Evolutionary conservation across 2,888 invertebrate species (phyloP).

Genomic region (Megalurothrips usitatus): DNA sequence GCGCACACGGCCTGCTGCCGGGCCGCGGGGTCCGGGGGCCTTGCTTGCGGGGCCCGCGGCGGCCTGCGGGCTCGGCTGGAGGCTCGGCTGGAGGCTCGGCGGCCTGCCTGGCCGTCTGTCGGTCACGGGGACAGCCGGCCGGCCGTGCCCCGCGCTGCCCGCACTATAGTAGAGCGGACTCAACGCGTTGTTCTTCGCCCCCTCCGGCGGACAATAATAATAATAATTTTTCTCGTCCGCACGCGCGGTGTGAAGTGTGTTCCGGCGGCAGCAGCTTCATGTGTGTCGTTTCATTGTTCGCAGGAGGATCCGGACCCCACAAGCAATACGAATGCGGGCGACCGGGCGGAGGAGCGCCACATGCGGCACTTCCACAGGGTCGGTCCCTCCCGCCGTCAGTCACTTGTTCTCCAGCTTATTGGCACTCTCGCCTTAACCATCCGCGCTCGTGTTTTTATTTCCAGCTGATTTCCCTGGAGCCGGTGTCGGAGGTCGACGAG

Average conservation of each 20-base stretch:
- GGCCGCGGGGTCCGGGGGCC: background rate
- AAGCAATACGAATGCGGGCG: background rate
- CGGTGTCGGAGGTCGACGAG: slow-evolving; percentile 13
- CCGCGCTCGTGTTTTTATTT: background rate
- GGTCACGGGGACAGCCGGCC: background rate
- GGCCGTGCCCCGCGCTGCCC: background rate
- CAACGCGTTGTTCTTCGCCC: no score
- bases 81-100: no score
- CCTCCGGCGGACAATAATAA: no score
- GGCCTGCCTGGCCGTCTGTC: background rate
- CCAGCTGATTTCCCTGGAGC: slow-evolving; percentile 23
- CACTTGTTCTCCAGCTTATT: no score
- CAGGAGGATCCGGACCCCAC: background rate
- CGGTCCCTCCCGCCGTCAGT: no score
- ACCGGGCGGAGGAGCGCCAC: background rate
- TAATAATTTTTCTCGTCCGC: no score
- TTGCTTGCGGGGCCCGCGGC: no score
- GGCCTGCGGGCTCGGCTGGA: no score
- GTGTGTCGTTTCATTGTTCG: background rate
- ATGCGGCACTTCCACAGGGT: slow-evolving; percentile 24
- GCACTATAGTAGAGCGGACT: no score
- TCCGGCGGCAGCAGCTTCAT: no score
- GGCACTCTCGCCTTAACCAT: no score
- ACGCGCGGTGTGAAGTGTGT: no score
- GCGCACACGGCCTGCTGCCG: background rate